Base-by-base conservation (phyloP, 2,888 invertebrate genomes). In the Tetragnatha montana region DNA sequence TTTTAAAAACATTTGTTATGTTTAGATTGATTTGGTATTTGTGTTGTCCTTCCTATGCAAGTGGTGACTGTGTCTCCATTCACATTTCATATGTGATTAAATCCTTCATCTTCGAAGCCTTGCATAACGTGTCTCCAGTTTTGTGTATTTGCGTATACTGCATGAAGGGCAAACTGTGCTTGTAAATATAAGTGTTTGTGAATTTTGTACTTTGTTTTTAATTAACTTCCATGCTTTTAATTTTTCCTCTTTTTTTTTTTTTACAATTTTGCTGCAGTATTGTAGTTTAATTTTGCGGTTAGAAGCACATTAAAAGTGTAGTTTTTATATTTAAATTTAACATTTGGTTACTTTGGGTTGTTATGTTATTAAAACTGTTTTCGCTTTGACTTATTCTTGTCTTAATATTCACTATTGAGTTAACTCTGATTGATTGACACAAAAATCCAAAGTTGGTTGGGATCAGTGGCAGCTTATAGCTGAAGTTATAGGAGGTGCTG, bases 271-370 rank as follows among this genome's bases (percentile, higher is more conserved):
- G 80, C 89, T 78, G 85, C 81, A 89, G 84, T 76, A 85, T 89
- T 89, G 85, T 89, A 89, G 89, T 81, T 85, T 89, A 85, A 89
- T 73, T 71, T 86, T 85, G 81, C 75, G 71, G 17, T 78, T 82
- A 89, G 85, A 81, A 80, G 81, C 85, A 81, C 85, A 74, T 85
- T 19, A 73, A 88, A 81, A 86, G 89, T 89, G 89, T 89, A 89
- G 89, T 89, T 89, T 89, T 89, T 89, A 89, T 89, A 89, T 89
- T 89, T 85, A 89, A 87, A 89, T 85, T 87, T 89, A 84, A 89
- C 85, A 89, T 89, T 85, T 89, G 85, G 89, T 81, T 89, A 85
- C 49, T 88, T 89, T 89, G 89, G 89, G 89, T 89, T 89, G 89
- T 89, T 89, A 81, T 81, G 89, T 89, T 89, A 89, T 89, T 89